Base-by-base conservation (phyloP, 2,113 vertebrate species). In the Dissostichus mawsoni region DNA sequence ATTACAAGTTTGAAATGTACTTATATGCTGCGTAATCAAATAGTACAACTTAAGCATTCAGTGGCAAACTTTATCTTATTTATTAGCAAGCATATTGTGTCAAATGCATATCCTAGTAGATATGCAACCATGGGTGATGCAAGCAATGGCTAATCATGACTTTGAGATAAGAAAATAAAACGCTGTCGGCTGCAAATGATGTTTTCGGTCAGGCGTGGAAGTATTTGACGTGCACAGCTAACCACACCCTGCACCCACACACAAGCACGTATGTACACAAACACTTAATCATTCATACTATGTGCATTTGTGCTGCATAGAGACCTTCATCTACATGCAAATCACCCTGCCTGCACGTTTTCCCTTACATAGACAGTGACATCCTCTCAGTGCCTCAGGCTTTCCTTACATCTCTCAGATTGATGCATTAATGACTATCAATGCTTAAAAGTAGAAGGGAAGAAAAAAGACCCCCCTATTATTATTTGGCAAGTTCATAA, bases 141-240 rank as follows among this genome's bases (percentile, higher is more conserved):
- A 41, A 63, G 76, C 45, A 61, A 64, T 20, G 59, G 78, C 63
- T 87, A 79, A 91, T 83, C 82, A 68, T 57, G 50, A 45, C 85
- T 76, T 55, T 61, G 70, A 88, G 88, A 90, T 78, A 73, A 29
- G 64, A 48, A 86, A 83, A 89, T 76, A 51, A 85, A 84, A 45
- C 3, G 2, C 67, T n/a, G 6, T 16, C 11, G 14, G 52, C 71
- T 78, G 56, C 41, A 68, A 47, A 69, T 55, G 12, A 67, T 56
- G 59, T 74, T 81, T 81, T 78, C 8, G 47, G 71, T 73, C 68
- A 70, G 70, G 66, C 51, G 36, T 80, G 61, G 58, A 69, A 69
- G 57, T 53, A 79, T 80, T 82, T 69, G n/a, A 57, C 73, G 64
- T 25, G 50, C 36, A 8, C 36, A 63, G 23, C 20, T 2, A 51